Evolutionary conservation across 2,113 vertebrate genomes (phyloP).

Genomic region (Prolemur simus): DNA sequence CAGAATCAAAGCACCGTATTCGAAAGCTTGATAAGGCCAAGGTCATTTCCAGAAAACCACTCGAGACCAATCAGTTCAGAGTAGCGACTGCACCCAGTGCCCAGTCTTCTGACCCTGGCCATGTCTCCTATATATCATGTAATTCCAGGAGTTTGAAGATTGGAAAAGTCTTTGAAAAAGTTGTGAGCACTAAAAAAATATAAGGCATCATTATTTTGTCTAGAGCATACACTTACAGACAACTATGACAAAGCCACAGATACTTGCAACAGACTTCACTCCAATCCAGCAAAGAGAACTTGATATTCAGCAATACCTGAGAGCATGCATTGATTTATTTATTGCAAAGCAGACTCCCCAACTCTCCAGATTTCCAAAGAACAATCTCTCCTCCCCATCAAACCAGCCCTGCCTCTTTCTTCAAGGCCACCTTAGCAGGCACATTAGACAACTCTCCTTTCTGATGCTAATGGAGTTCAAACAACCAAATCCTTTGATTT

Average conservation of each 20-base stretch:
- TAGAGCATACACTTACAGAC: background rate
- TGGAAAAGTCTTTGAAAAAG: background rate
- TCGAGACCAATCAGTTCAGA: background rate
- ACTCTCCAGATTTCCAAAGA: constrained; percentile 61
- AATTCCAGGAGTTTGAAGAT: background rate
- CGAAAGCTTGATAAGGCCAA: background rate
- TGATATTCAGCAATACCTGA: constrained; percentile 54
- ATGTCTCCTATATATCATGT: background rate
- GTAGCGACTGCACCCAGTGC: background rate
- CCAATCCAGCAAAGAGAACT: background rate
- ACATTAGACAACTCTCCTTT: constrained; percentile 65
- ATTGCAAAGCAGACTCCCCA: constrained; percentile 62
- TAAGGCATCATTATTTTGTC: background rate
- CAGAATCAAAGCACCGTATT: background rate
- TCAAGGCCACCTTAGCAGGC: constrained; percentile 63
- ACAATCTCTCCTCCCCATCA: constrained; percentile 4
- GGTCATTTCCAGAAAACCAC: background rate
- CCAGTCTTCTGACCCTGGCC: background rate
- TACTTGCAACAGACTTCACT: background rate
- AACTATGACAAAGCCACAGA: background rate
- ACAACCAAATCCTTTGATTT: constrained; percentile 72
- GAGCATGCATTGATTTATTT: constrained; percentile 67
- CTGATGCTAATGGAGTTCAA: constrained; percentile 80
- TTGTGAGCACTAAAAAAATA: background rate
- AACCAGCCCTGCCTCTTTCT: constrained; percentile 6